These are phyloP conservation scores for Amia ocellicauda DNA, from an alignment of 2,113 vertebrate genomes.

Conservation along the genomic window DNA sequence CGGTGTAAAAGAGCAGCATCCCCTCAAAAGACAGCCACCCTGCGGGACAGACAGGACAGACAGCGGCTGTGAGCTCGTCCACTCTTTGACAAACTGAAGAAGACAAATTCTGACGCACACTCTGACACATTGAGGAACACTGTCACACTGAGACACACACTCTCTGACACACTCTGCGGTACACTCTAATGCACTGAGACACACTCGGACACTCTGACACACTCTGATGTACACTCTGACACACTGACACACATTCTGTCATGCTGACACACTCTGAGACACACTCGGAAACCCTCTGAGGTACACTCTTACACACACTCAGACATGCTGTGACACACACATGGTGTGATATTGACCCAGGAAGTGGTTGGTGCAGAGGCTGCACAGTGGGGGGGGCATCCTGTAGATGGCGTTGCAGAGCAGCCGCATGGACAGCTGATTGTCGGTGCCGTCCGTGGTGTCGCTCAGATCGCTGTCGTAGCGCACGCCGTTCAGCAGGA, in stretches of 20 bases:
- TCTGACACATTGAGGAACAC: neutral
- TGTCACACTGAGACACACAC: neutral
- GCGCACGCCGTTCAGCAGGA: constrained; percentile 88
- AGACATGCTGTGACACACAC: neutral
- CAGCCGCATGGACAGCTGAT: constrained; percentile 80
- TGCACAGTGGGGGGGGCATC: constrained; percentile 89
- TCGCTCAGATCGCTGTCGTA: constrained; percentile 88
- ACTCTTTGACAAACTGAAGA: neutral
- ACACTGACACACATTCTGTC: neutral
- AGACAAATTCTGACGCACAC: no score
- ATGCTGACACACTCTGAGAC: neutral
- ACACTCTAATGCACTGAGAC: neutral
- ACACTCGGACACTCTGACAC: no score
- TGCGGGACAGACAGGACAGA: constrained; percentile 35
- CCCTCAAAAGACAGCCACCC: constrained; percentile 97
- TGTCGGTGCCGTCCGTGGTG: constrained; percentile 66
- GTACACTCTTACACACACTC: neutral
- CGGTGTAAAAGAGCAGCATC: constrained; percentile 96
- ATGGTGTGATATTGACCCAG: constrained; percentile 70
- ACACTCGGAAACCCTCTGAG: neutral
- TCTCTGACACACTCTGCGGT: neutral
- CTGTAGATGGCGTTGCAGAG: constrained; percentile 89
- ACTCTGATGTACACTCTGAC: no score
- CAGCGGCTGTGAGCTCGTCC: neutral
- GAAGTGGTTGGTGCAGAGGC: constrained; percentile 96